phyloP scores from a whole-genome alignment of 2,113 vertebrate genomes.

The Riparia riparia region DNA sequence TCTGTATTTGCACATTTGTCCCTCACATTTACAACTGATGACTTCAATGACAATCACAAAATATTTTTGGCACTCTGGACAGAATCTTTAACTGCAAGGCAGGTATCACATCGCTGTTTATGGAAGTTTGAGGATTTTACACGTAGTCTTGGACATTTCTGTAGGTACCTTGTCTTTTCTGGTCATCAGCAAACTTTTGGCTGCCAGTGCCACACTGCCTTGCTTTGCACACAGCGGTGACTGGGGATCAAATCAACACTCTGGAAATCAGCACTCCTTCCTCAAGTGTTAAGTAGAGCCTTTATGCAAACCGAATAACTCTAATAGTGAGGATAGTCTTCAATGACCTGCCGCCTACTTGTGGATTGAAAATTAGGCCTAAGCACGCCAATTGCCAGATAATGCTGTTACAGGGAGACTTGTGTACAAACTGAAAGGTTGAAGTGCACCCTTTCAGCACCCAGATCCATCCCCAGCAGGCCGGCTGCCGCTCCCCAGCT shows the following conservation, averaged over 20 bases:
- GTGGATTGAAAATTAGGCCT: constrained; percentile 75
- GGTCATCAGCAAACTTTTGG: neutral
- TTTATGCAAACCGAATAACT: constrained; percentile 77
- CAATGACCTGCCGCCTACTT: constrained; percentile 78
- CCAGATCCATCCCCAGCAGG: constrained; percentile 47
- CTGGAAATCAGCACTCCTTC: constrained; percentile 69
- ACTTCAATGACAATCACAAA: neutral
- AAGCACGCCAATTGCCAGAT: constrained; percentile 78
- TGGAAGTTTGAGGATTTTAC: neutral
- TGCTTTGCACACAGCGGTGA: neutral
- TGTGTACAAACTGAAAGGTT: constrained; percentile 85
- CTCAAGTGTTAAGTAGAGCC: constrained; percentile 76
- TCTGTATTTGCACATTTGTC: neutral
- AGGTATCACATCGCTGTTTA: neutral
- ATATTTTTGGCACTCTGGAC: neutral
- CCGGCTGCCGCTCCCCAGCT: neutral
- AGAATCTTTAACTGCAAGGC: neutral
- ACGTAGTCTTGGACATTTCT: neutral
- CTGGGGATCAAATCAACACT: constrained; percentile 60
- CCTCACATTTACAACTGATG: neutral
- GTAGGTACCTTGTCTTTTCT: neutral
- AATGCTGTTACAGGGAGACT: constrained; percentile 68
- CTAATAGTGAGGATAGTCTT: constrained; percentile 77
- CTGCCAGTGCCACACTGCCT: neutral
- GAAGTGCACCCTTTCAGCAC: constrained; percentile 88